Evolutionary conservation across 2,888 invertebrate genomes (phyloP).

Genomic region (Rhyacophila evoluta): DNA sequence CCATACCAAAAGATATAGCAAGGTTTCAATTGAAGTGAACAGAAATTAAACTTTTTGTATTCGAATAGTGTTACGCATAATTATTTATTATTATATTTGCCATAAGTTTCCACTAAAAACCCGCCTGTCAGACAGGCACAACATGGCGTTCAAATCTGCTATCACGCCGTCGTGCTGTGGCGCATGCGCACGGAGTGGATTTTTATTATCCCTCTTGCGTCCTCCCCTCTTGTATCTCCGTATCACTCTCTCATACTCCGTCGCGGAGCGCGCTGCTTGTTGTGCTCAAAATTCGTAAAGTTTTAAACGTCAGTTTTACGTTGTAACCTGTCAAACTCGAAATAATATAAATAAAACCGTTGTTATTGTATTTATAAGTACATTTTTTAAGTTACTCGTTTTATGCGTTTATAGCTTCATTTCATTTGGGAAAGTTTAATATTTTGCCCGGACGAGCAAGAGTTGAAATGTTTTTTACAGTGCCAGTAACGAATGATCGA

Average conservation of each 20-base stretch:
- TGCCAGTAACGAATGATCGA: constrained; percentile 36
- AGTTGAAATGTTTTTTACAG: constrained; percentile 22
- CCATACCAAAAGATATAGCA: too few relatives aligned
- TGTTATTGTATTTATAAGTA: not conserved
- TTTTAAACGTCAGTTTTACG: not conserved
- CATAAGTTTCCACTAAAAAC: constrained; percentile 28
- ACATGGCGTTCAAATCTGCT: constrained; percentile 30
- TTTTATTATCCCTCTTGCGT: constrained; percentile 25
- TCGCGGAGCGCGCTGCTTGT: not conserved
- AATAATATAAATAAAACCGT: not conserved
- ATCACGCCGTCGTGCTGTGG: constrained; percentile 30
- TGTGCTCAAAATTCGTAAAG: too few relatives aligned
- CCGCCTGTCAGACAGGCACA: constrained; percentile 29
- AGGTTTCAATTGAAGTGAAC: too few relatives aligned
- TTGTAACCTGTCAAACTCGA: not conserved
- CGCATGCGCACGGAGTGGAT: constrained; percentile 31
- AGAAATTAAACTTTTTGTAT: too few relatives aligned
- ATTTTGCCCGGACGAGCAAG: constrained; percentile 29
- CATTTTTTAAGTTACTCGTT: not conserved
- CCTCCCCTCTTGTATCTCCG: not conserved
- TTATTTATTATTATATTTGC: too few relatives aligned
- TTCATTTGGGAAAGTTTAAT: not conserved
- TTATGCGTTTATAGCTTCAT: not conserved
- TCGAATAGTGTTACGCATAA: too few relatives aligned
- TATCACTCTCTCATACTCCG: constrained; percentile 20